These are phyloP conservation scores for Chymomyza fuscimana DNA, from an alignment of 2,888 invertebrate genomes.

Conservation along the genomic window DNA sequence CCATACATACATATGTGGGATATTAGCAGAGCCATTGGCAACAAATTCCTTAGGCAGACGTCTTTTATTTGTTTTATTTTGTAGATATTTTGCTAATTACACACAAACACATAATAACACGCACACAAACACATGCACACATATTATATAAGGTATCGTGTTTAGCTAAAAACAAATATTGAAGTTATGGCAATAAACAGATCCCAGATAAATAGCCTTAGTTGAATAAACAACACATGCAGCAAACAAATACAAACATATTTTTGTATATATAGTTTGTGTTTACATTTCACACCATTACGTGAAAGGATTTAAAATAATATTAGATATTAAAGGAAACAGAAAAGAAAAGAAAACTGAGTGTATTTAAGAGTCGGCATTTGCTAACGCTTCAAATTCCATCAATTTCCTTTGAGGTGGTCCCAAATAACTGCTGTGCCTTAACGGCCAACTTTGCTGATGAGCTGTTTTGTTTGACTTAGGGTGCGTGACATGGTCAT, in stretches of 20 bases:
- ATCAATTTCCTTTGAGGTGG: neutral
- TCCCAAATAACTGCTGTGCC: neutral
- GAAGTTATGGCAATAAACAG: neutral
- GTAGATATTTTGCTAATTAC: neutral
- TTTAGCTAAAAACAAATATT: neutral
- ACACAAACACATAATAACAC: neutral
- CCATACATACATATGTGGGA: too few relatives aligned
- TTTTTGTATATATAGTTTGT: neutral
- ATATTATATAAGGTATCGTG: neutral
- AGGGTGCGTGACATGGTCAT: neutral
- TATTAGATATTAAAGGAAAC: neutral
- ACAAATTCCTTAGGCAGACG: neutral
- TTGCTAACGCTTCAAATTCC: neutral
- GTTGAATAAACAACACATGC: neutral
- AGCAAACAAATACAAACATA: neutral
- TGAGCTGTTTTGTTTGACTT: conserved; percentile 5
- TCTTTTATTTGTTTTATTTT: neutral
- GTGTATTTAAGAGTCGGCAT: neutral
- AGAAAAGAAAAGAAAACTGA: neutral
- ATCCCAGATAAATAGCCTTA: neutral
- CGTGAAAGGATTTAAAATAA: neutral
- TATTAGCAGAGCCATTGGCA: neutral
- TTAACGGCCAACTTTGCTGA: neutral
- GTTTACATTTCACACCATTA: neutral
- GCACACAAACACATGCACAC: neutral